Evolutionary conservation across 2,113 vertebrate species (phyloP), one percentile per base, ranked within the genome.

Genomic region (Tretioscincus oriximinensis): DNA sequence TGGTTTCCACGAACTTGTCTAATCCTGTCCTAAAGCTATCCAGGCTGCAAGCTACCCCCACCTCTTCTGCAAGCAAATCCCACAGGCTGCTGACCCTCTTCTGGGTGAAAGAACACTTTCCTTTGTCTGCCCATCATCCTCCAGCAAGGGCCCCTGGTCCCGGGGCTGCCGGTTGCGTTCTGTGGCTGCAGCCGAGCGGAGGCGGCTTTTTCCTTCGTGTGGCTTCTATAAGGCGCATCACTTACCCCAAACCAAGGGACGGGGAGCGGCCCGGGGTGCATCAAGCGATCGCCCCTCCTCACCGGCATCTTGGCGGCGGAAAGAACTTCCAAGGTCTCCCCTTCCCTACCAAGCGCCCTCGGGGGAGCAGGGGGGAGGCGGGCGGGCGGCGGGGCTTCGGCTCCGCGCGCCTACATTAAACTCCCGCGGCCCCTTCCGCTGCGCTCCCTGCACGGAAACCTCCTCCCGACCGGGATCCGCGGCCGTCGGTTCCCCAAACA

Each of bases 191-290:
- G 45, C 77, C n/a, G 9, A 49, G 8, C 54, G 18, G 14, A 58
- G 54, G 54, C 4, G 54, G 12, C 54, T 58, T 58, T 58, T 51
- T n/a, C n/a, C n/a, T n/a, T n/a, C n/a, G n/a, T n/a, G 12, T 65
- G 22, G 78, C 5, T 26, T 12, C 26, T 28, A 2, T 4, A 49
- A 64, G 28, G 20, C 3, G 45, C 7, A 24, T 9, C 7, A 84
- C 85, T 84, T 79, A 89, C 88, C 51, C 81, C 45, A 7, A 76
- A 60, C 88, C 88, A 85, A 8, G 85, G 61, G 1, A 85, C 78
- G 8, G 76, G 67, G 29, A 81, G n/a, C 26, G 77, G 61, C 69
- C 60, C 35, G 9, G 73, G 7, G 31, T 51, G 64, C 66, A 74
- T 65, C 21, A 47, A 77, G 41, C 64, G 85, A 22, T 80, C 72